Percentiles rank a stretch among this genome's conserved stretches.
These are phyloP conservation scores for Symphodus melops DNA, from an alignment of 2,113 vertebrate genomes.

Conservation along the genomic window DNA sequence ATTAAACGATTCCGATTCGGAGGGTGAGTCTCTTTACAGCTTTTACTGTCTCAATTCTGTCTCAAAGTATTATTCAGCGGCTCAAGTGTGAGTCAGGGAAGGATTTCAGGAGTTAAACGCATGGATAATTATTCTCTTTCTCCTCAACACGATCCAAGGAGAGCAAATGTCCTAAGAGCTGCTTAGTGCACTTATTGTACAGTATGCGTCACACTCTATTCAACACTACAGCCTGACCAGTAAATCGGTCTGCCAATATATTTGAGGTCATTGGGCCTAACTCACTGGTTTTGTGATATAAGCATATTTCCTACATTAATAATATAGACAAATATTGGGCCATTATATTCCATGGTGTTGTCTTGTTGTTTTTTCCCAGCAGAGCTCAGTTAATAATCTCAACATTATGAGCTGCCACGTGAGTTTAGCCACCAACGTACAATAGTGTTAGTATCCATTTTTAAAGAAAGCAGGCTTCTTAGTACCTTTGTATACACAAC, in stretches of 20 bases:
- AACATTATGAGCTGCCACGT: too few relatives aligned
- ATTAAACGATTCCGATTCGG: too few relatives aligned
- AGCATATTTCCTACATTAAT: too few relatives aligned
- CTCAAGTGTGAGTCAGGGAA: slow-evolving; percentile 40
- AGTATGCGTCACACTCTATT: neutral
- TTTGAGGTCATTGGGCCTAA: neutral
- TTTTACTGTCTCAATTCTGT: slow-evolving; percentile 33
- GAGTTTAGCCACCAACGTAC: neutral
- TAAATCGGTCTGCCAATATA: neutral
- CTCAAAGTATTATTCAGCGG: slow-evolving; percentile 51
- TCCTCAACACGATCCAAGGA: slow-evolving; percentile 28
- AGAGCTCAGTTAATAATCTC: too few relatives aligned
- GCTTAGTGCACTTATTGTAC: slow-evolving; percentile 13
- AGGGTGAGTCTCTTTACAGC: slow-evolving; percentile 17
- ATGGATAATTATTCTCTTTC: slow-evolving; percentile 56
- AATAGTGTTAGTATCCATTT: neutral
- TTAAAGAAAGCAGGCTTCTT: neutral
- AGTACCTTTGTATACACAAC: too few relatives aligned
- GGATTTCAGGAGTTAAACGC: slow-evolving; percentile 54
- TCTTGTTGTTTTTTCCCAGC: neutral
- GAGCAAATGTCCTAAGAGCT: neutral
- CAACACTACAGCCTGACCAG: neutral
- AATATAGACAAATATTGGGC: too few relatives aligned
- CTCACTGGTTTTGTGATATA: neutral
- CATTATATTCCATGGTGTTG: too few relatives aligned